Conservation (phyloP, 1,140 invertebrate genomes). For the Andrena cerasifolii region DNA sequence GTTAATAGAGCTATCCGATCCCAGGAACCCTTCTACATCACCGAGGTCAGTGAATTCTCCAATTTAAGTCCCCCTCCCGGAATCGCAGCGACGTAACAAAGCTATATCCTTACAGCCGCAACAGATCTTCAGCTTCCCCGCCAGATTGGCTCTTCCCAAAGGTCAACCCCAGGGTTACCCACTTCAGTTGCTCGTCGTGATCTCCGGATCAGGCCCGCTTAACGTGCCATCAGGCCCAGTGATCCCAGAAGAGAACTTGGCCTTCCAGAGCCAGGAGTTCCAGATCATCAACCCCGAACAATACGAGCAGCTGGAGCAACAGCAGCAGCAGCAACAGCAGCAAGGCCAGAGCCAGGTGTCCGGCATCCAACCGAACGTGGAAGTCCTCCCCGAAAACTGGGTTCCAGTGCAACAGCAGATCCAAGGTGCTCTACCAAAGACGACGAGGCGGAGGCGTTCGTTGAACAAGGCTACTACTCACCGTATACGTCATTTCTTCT, state of each 20-base stretch:
- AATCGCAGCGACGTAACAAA: neutral
- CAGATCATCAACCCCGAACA: conserved; percentile 76
- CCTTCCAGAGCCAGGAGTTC: conserved; percentile 70
- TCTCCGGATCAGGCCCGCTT: conserved; percentile 80
- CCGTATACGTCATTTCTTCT: neutral
- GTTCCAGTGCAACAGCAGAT: conserved; percentile 17
- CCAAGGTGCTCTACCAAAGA: conserved; percentile 19
- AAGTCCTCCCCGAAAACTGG: conserved; percentile 72
- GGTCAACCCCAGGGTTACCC: conserved; percentile 84
- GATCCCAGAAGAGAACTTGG: conserved; percentile 67
- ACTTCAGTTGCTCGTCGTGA: conserved; percentile 84
- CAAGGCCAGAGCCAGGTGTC: conserved; percentile 9
- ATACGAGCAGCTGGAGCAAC: conserved; percentile 66
- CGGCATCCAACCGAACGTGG: conserved; percentile 63
- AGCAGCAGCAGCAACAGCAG: conserved; percentile 54
- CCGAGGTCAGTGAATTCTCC: conserved; percentile 73
- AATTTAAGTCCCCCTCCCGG: neutral
- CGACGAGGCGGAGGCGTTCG: neutral
- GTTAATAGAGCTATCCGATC: conserved; percentile 80
- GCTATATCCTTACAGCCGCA: conserved; percentile 72
- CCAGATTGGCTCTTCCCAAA: conserved; percentile 84
- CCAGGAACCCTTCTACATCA: conserved; percentile 80
- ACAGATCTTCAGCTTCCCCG: conserved; percentile 84
- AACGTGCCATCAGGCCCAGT: conserved; percentile 69
- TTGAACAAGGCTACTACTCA: neutral